Evolutionary conservation across 2,888 invertebrate species (phyloP).

Genomic region (Auanema freiburgensis): DNA sequence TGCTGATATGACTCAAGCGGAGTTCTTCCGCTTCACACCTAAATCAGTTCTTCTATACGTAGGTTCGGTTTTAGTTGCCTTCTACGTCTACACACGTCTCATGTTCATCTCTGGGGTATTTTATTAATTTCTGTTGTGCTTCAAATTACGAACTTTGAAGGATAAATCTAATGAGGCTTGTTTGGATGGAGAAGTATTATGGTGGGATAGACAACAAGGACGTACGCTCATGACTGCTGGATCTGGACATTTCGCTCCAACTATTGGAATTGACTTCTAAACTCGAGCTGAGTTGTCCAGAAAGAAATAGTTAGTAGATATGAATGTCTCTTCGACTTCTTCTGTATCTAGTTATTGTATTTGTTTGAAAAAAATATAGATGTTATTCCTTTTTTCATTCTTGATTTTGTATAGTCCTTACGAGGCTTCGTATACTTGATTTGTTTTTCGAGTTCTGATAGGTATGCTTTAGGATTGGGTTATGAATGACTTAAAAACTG

Average conservation of each 20-base stretch:
- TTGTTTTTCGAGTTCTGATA: too few relatives aligned
- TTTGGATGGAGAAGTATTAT: constrained; percentile 58
- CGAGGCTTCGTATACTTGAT: too few relatives aligned
- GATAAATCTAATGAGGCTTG: constrained; percentile 53
- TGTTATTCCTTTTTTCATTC: not conserved
- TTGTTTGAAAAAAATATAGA: not conserved
- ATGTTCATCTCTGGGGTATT: constrained; percentile 46
- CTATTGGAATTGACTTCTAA: constrained; percentile 53
- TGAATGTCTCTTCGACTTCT: constrained; percentile 4
- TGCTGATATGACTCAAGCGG: constrained; percentile 62
- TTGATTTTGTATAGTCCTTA: too few relatives aligned
- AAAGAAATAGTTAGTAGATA: not conserved
- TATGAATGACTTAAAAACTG: constrained; percentile 36
- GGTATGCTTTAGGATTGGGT: too few relatives aligned
- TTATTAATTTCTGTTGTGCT: constrained; percentile 2
- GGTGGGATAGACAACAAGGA: constrained; percentile 63
- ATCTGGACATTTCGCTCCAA: constrained; percentile 53
- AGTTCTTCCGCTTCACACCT: constrained; percentile 63
- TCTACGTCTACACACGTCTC: constrained; percentile 59
- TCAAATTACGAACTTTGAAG: constrained; percentile 24
- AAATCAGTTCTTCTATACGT: constrained; percentile 56
- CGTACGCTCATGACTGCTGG: constrained; percentile 53
- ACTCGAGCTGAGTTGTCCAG: not conserved
- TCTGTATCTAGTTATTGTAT: constrained; percentile 1
- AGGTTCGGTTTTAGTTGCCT: constrained; percentile 47